Evolutionary conservation across 1,140 invertebrate species (phyloP).

Genomic region (Acromyrmex charruanus): DNA sequence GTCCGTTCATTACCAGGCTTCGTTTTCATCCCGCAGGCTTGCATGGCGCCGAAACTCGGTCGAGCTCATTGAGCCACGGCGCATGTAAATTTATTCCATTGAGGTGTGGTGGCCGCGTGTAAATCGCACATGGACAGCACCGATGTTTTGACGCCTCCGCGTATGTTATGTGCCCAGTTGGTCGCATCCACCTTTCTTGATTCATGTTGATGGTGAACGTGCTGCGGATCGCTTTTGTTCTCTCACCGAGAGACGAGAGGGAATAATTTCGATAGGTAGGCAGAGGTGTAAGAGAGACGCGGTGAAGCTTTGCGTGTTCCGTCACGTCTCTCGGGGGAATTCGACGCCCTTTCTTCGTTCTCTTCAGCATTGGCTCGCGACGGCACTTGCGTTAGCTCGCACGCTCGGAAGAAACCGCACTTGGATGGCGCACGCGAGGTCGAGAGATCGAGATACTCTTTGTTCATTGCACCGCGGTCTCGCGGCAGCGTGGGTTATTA

Average conservation of each 20-base stretch:
- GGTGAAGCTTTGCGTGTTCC: slow-evolving; percentile 36
- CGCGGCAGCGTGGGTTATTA: slow-evolving; percentile 28
- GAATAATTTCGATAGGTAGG: slow-evolving; percentile 73
- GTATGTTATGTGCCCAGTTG: slow-evolving; percentile 76
- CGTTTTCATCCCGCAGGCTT: background rate
- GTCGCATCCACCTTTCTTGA: slow-evolving; percentile 49
- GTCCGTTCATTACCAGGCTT: slow-evolving; percentile 18
- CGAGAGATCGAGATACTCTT: slow-evolving; percentile 19
- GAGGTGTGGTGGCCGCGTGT: slow-evolving; percentile 78
- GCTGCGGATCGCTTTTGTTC: slow-evolving; percentile 72
- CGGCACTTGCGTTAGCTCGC: slow-evolving; percentile 7
- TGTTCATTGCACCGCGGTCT: slow-evolving; percentile 9
- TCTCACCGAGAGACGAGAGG: slow-evolving; percentile 11
- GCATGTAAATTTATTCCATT: slow-evolving; percentile 82
- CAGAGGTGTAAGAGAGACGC: background rate
- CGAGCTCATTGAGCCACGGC: slow-evolving; percentile 70
- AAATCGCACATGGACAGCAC: slow-evolving; percentile 71
- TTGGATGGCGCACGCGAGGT: slow-evolving; percentile 34
- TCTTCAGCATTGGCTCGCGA: background rate
- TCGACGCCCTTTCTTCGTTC: slow-evolving; percentile 44
- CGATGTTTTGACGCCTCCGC: slow-evolving; percentile 74
- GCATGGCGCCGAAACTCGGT: slow-evolving; percentile 51
- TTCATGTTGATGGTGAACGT: background rate
- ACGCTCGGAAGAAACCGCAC: slow-evolving; percentile 40
- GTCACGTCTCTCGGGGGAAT: slow-evolving; percentile 25